Evolutionary conservation across 1,140 invertebrate species (phyloP).

Genomic region (silkworm (Bombyx mori)): ASM3026992v2 NC_085124.1:7764501-7765000

Average conservation of each 20-base stretch:
- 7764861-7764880: slow-evolving; percentile 30
- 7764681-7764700: slow-evolving; percentile 32
- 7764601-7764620: slow-evolving; percentile 48
- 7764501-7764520: slow-evolving; percentile 45
- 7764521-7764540: slow-evolving; percentile 49
- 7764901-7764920: slow-evolving; percentile 20
- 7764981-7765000: too few species aligned
- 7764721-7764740: background rate
- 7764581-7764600: slow-evolving; percentile 50
- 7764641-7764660: slow-evolving; percentile 70
- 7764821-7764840: slow-evolving; percentile 11
- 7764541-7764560: slow-evolving; percentile 57
- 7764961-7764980: too few species aligned
- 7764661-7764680: slow-evolving; percentile 55
- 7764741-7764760: background rate
- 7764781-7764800: slow-evolving; percentile 34
- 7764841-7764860: slow-evolving; percentile 3
- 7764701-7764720: slow-evolving; percentile 2
- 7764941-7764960: background rate
- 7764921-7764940: too few species aligned
- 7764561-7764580: slow-evolving; percentile 48
- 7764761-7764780: background rate
- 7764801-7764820: slow-evolving; percentile 38
- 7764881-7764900: slow-evolving; percentile 43
- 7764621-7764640: slow-evolving; percentile 63